A percentile compares a stretch with the other conserved stretches of the same genome.
Evolutionary conservation across 2,113 vertebrate genomes (phyloP).

Genomic region (Microtus ochrogaster): DNA sequence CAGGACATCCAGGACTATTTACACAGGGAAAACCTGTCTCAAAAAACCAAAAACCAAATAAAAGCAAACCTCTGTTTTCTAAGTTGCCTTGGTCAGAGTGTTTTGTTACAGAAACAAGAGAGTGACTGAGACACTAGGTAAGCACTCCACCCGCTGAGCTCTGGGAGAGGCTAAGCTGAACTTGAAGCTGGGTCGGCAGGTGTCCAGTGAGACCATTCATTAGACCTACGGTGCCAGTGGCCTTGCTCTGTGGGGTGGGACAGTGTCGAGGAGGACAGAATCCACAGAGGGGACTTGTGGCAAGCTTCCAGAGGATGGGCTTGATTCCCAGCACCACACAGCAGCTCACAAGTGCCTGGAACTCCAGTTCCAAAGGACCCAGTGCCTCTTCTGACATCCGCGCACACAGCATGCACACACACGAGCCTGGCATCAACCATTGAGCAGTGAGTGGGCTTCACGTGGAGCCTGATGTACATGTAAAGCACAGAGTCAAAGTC

Average conservation of each 20-base stretch:
- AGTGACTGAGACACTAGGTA: not conserved
- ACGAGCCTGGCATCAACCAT: not conserved
- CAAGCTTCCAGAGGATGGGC: not conserved
- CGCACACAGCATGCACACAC: not conserved
- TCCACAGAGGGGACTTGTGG: not conserved
- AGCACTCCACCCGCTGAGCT: not conserved
- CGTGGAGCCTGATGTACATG: not conserved
- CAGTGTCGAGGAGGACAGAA: not conserved
- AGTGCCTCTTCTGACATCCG: fast-evolving
- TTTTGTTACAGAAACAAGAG: not conserved
- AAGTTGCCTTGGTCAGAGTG: not conserved
- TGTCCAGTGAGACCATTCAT: not conserved
- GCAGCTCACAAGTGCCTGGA: not conserved
- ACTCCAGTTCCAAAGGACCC: not conserved
- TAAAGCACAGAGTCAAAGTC: not conserved
- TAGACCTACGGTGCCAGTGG: not conserved
- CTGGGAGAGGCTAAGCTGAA: not conserved
- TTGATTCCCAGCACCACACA: not conserved
- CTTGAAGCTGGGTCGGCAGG: not conserved
- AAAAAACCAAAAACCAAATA: too few species aligned
- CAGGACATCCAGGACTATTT: too few species aligned
- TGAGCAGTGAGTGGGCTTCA: not conserved
- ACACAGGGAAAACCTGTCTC: too few species aligned
- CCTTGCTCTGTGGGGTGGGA: not conserved
- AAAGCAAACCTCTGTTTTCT: not conserved